These are phyloP conservation scores for Epinephelus awoara DNA, from an alignment of 2,797 vertebrate species.

Conservation along the genomic window DNA sequence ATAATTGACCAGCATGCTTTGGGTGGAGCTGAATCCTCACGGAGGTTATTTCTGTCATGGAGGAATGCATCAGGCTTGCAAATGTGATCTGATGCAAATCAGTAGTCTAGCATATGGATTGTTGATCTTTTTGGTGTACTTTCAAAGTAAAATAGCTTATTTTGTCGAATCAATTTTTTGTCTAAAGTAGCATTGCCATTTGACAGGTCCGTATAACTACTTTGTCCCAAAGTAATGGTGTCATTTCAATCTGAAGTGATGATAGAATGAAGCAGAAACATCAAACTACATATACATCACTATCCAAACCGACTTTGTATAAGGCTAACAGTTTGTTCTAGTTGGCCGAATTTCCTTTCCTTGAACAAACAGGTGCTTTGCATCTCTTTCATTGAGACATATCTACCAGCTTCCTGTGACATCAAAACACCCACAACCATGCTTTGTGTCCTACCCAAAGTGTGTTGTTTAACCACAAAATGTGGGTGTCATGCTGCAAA, in stretches of 20 bases:
- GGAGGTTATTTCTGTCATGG: conserved; percentile 8
- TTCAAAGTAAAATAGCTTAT: too few relatives aligned
- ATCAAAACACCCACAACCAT: neutral
- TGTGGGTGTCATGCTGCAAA: too few relatives aligned
- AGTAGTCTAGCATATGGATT: neutral
- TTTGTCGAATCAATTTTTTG: neutral
- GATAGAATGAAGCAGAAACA: neutral
- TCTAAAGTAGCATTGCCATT: neutral
- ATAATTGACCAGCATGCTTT: conserved; percentile 37
- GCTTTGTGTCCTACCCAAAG: neutral
- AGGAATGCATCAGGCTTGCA: conserved; percentile 6
- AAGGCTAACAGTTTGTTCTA: neutral
- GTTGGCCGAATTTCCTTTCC: neutral
- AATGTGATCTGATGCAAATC: neutral
- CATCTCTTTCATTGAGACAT: too few relatives aligned
- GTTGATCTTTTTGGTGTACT: neutral
- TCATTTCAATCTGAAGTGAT: neutral
- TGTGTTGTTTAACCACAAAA: neutral
- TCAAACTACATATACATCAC: neutral
- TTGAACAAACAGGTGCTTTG: neutral
- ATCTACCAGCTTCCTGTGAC: neutral
- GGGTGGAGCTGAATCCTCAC: conserved; percentile 8
- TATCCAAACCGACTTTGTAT: neutral
- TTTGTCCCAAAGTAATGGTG: neutral
- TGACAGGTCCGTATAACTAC: neutral